A percentile compares a stretch with the other conserved stretches of the same genome.
These are phyloP conservation scores for Myotis vivesi DNA, from an alignment of 2,797 vertebrate species.

Conservation along the genomic window DNA sequence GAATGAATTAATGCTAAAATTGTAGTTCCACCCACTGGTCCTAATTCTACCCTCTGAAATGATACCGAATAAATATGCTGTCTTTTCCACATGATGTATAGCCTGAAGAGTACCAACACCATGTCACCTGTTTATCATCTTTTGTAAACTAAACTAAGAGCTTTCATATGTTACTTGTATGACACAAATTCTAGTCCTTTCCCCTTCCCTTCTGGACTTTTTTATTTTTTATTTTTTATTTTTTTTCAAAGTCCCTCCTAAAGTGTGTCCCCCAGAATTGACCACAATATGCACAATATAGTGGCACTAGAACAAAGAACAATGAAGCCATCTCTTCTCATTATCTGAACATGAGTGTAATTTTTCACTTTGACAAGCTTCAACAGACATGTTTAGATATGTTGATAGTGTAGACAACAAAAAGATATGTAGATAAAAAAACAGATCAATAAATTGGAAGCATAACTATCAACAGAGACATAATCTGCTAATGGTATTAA, in stretches of 20 bases:
- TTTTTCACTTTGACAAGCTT: conserved; percentile 27
- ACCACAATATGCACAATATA: background rate
- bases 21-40: background rate
- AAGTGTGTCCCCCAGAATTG: background rate
- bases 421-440: background rate
- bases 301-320: background rate
- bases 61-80: background rate
- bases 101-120: background rate
- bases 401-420: background rate
- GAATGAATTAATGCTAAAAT: conserved; percentile 2
- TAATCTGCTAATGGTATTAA: conserved; percentile 11
- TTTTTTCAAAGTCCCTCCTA: background rate
- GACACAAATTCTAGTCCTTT: background rate
- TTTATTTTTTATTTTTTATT: too few species aligned
- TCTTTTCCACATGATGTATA: background rate
- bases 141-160: background rate
- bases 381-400: background rate
- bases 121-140: background rate
- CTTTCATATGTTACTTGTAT: conserved; percentile 19
- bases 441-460: conserved; percentile 30
- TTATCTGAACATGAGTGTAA: background rate
- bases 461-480: conserved; percentile 31
- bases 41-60: conserved; percentile 7
- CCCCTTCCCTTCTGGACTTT: background rate
- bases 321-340: background rate